Conservation (phyloP, 2,888 invertebrate genomes). For the Pediacus dermestoides region DNA sequence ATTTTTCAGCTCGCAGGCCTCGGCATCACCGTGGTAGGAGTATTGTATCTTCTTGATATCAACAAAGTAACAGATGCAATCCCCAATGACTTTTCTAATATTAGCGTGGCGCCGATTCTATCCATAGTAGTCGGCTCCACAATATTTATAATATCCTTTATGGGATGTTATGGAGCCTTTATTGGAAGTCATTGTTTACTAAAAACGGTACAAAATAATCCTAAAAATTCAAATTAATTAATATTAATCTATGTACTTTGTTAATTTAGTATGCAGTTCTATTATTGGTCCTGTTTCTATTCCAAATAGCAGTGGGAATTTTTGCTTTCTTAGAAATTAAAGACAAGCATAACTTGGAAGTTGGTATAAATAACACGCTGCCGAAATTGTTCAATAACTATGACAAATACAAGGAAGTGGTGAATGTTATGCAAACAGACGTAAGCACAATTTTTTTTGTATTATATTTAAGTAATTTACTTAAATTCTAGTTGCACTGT, state of each 20-base stretch:
- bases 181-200: slow-evolving; percentile 42
- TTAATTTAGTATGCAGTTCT: slow-evolving; percentile 29
- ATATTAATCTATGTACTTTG: slow-evolving; percentile 42
- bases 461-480: slow-evolving; percentile 3
- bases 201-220: slow-evolving; percentile 35
- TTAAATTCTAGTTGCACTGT: slow-evolving; percentile 24
- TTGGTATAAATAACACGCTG: slow-evolving; percentile 26
- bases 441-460: slow-evolving; percentile 40
- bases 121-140: slow-evolving; percentile 64
- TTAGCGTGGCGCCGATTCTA: slow-evolving; percentile 57
- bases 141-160: slow-evolving; percentile 50
- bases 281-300: slow-evolving; percentile 24
- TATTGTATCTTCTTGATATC: slow-evolving; percentile 59
- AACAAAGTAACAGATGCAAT: slow-evolving; percentile 35
- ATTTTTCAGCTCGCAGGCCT: slow-evolving; percentile 64
- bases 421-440: slow-evolving; percentile 61
- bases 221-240: slow-evolving; percentile 56
- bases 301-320: slow-evolving; percentile 45
- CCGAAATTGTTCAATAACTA: slow-evolving; percentile 51
- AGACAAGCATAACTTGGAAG: slow-evolving; percentile 49
- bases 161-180: slow-evolving; percentile 46
- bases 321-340: slow-evolving; percentile 63
- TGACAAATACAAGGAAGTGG: slow-evolving; percentile 49
- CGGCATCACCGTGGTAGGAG: slow-evolving; percentile 62
- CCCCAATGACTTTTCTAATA: slow-evolving; percentile 23